These are phyloP conservation scores for Gallinago nigripennis DNA, from an alignment of 2,797 vertebrate genomes.

Conservation along the genomic window DNA sequence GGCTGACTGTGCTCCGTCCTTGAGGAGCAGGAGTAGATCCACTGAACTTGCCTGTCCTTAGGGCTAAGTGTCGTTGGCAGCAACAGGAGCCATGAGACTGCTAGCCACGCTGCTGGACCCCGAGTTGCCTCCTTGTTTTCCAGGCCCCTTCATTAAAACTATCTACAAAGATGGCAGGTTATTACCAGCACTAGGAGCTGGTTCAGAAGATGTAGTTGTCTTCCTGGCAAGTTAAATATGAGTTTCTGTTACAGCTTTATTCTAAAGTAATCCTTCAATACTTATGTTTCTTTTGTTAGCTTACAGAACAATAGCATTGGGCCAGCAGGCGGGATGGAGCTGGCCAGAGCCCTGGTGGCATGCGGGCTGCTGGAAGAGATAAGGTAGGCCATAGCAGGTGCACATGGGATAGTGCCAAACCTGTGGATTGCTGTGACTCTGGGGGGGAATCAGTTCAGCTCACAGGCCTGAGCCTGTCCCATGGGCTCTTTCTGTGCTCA, in stretches of 20 bases:
- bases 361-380: constrained; percentile 70
- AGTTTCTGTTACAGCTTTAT: neutral
- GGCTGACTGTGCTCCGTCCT: neutral
- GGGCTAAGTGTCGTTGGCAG: neutral
- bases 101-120: neutral
- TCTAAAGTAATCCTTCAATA: neutral
- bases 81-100: neutral
- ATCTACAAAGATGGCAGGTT: neutral
- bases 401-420: neutral
- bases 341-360: constrained; percentile 61
- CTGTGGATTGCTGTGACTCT: neutral
- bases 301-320: constrained; percentile 63
- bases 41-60: neutral
- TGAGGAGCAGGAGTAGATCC: neutral
- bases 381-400: constrained; percentile 57
- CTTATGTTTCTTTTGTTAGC: constrained; percentile 43
- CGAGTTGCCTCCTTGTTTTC: neutral
- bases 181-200: neutral
- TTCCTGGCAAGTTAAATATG: neutral
- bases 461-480: neutral
- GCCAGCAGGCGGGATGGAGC: constrained; percentile 31
- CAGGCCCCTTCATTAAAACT: neutral
- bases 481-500: neutral
- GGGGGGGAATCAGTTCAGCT: neutral
- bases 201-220: neutral